Conservation (phyloP, 2,113 vertebrate genomes). For the Semicossyphus pulcher region DNA sequence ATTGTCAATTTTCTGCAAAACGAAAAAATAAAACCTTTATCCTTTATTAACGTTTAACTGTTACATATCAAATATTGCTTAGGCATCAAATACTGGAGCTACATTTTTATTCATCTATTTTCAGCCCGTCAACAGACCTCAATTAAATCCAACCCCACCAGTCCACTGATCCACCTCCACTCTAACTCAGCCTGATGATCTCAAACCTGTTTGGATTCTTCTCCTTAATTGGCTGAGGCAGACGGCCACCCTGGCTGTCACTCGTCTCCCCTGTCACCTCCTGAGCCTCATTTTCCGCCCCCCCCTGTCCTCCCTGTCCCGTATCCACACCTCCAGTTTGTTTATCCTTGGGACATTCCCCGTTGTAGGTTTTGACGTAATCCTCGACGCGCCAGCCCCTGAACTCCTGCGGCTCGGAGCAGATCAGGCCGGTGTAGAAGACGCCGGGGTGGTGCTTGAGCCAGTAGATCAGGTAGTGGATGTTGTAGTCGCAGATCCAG, state of each 20-base stretch:
- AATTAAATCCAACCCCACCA: constrained; percentile 2
- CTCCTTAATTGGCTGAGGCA: constrained; percentile 67
- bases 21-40: constrained; percentile 27
- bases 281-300: constrained; percentile 78
- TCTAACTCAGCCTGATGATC: constrained; percentile 81
- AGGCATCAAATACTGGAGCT: too few species aligned
- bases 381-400: constrained; percentile 93
- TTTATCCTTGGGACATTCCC: constrained; percentile 93
- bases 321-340: constrained; percentile 73
- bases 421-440: constrained; percentile 88
- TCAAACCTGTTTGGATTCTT: constrained; percentile 67
- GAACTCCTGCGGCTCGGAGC: constrained; percentile 90
- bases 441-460: constrained; percentile 93
- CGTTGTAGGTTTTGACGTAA: constrained; percentile 95
- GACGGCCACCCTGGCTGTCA: constrained; percentile 80
- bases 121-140: constrained; percentile 36
- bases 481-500: constrained; percentile 97
- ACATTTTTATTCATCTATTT: constrained; percentile 13
- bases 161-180: neutral
- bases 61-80: too few species aligned
- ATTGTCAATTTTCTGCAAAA: constrained; percentile 18
- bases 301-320: constrained; percentile 80
- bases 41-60: too few species aligned
- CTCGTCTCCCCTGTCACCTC: constrained; percentile 83
- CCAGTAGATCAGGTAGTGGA: constrained; percentile 99